Percentiles rank a stretch among this genome's conserved stretches.
phyloP scores from a whole-genome alignment of 2,797 vertebrate genomes.

The Sebastes vulpes region DNA sequence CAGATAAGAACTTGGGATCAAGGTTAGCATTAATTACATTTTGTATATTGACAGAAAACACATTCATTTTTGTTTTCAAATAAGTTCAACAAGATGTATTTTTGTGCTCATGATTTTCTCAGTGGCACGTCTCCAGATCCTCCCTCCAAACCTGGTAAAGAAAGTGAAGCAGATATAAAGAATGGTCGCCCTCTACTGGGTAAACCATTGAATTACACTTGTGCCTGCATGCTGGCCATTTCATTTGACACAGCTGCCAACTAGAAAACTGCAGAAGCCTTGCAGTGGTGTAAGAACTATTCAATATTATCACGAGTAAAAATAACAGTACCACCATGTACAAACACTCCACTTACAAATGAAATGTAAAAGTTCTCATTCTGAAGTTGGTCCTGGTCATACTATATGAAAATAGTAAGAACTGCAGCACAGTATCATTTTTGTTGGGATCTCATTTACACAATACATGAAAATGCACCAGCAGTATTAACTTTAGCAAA shows the following conservation, averaged over 20 bases:
- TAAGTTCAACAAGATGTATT: neutral
- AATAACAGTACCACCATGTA: neutral
- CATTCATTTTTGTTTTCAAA: neutral
- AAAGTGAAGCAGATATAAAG: neutral
- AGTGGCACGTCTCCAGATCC: no score
- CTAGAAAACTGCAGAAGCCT: neutral
- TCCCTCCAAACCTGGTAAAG: no score
- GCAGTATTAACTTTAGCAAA: neutral
- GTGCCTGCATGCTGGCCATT: neutral
- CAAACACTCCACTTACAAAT: neutral
- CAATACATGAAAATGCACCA: neutral
- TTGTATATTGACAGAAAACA: neutral
- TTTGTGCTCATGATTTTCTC: neutral
- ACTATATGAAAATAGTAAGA: neutral
- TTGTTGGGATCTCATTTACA: neutral
- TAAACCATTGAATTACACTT: neutral
- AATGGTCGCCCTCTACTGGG: conserved; percentile 37
- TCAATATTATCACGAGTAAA: neutral
- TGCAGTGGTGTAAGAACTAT: neutral
- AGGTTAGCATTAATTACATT: neutral
- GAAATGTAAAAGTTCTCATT: neutral
- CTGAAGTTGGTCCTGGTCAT: neutral
- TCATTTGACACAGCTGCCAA: neutral
- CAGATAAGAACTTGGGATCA: neutral
- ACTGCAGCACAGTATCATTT: neutral